Evolutionary conservation across 2,888 invertebrate genomes (phyloP).

Genomic region (Acanthosepion esculentum): DNA sequence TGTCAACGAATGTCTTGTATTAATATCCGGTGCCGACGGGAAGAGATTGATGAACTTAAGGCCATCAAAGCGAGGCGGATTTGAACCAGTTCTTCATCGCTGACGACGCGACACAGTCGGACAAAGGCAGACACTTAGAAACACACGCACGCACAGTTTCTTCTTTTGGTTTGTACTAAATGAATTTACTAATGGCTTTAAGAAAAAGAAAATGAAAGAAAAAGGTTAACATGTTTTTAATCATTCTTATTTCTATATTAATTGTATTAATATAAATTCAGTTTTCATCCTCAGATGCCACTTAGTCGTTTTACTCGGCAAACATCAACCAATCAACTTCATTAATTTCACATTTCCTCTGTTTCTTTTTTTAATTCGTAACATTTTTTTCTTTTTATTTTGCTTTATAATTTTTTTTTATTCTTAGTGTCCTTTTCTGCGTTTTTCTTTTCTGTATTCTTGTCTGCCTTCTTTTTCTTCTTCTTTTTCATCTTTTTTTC

Average conservation of each 20-base stretch:
- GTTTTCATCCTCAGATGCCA: background rate
- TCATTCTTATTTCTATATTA: background rate
- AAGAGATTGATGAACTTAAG: slow-evolving; percentile 2
- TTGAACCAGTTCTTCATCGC: background rate
- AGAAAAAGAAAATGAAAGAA: background rate
- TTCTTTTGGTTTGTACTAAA: background rate
- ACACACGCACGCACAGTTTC: background rate
- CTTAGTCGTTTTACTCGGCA: background rate
- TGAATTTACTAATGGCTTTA: background rate
- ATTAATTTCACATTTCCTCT: background rate
- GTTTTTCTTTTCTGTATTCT: no score
- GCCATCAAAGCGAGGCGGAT: background rate
- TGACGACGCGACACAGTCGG: background rate
- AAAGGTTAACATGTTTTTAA: slow-evolving; percentile 10
- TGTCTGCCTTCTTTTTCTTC: no score
- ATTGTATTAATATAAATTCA: background rate
- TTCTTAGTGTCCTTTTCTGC: no score
- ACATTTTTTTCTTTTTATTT: no score
- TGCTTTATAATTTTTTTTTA: no score
- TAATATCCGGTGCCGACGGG: background rate
- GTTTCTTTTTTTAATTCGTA: background rate
- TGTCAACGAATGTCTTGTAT: background rate
- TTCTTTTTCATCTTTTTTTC: no score
- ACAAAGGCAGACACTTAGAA: background rate
- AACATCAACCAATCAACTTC: background rate